Conservation (phyloP, 2,113 vertebrate species). For the Natator depressus region DNA sequence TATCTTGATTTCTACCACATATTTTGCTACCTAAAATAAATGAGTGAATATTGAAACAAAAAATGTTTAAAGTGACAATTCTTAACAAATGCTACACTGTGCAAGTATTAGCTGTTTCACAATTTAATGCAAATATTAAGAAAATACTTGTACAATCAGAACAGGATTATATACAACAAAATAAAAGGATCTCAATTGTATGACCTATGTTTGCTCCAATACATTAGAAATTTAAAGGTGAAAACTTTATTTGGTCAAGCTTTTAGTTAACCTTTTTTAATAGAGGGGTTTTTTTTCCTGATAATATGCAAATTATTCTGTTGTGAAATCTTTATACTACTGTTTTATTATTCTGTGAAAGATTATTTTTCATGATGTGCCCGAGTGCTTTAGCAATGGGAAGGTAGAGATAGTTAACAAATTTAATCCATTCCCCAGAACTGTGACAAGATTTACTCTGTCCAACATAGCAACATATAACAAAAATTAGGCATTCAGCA, state of each 20-base stretch:
- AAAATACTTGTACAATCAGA: neutral
- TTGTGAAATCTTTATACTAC: neutral
- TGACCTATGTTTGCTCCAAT: neutral
- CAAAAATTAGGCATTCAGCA: neutral
- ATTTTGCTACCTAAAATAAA: neutral
- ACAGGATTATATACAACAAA: neutral
- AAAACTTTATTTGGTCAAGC: neutral
- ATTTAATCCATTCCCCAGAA: neutral
- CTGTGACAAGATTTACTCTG: neutral
- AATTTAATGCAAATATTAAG: neutral
- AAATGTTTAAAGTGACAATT: neutral
- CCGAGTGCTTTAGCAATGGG: neutral
- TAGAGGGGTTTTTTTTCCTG: no score
- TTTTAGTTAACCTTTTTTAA: neutral
- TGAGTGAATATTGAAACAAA: neutral
- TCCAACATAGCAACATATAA: neutral
- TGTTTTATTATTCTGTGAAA: no score
- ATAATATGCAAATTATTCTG: neutral
- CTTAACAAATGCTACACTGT: neutral
- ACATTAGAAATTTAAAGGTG: neutral
- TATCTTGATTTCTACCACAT: neutral
- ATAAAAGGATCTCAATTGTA: no score
- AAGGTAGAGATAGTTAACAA: neutral
- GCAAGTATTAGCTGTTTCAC: neutral
- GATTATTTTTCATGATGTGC: neutral